Evolutionary conservation across 2,888 invertebrate genomes (phyloP), one percentile per base, ranked within the genome.

Genomic region (Trachelus tabidus): DNA sequence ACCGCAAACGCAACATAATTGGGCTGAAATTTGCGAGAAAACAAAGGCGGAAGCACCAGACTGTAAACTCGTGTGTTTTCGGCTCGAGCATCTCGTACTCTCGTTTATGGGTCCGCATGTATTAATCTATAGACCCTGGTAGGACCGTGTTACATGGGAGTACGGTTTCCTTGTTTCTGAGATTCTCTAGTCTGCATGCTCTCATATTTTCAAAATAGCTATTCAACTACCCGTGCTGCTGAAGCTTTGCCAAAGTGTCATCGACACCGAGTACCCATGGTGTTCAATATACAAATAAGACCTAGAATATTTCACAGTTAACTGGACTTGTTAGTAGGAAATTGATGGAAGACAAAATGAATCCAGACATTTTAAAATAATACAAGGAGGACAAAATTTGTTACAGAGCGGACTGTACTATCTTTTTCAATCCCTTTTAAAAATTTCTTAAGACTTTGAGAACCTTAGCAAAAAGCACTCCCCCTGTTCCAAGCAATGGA

Each of bases 401-500:
- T 73, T 68, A 40, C 40, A 1, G 15, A 40, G 15, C 15, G 15
- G 15, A 76, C 73, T 77, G 80, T 80, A 80, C 78, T 83, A 80
- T 81, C 82, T 78, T 81, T 75, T 35, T 79, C 69, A 69, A 69
- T 33, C 30, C 30, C 11, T 33, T 69, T 12, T 80, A 85, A 83
- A 86, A 85, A 87, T 85, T 85, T 81, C 82, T 85, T 86, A 87
- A 87, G 87, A 90, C 87, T 88, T 83, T 79, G 83, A 83, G 81
- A 87, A 68, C 86, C 84, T 84, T 84, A 88, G 86, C 89, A 90
- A 90, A 86, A 87, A 90, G 90, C 89, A 89, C 90, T 90, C 85
- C 86, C 88, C 86, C 90, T 90, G 34, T 90, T 89, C 88, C 89
- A 83, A 87, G 88, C 89, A 90, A 90, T 88, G 90, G 90, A 89